Base-by-base conservation (phyloP, 2,113 vertebrate genomes). In the Paradoxurus hermaphroditus region DNA sequence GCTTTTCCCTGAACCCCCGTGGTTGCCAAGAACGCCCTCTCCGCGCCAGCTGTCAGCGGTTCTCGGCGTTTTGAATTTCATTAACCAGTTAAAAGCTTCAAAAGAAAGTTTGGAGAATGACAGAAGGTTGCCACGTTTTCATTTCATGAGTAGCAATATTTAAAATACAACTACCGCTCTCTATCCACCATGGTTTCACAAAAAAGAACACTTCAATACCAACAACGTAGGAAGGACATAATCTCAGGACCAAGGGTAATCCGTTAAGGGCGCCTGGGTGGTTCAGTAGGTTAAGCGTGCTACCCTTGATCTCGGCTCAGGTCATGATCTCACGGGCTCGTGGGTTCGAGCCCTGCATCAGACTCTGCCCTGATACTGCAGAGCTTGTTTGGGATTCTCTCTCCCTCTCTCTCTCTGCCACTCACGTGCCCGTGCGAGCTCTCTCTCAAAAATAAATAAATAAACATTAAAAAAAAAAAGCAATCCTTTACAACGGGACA, bases 211-310 rank as follows among this genome's bases (percentile, higher is more conserved):
- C 62, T 72, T 75, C 65, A 41, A 96, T 85, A 81, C 27, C 51
- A 46, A 90, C 67, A 53, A 94, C 84, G 68, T 44, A 79, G 46
- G 49, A 89, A 90, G 56, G 62, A 53, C 70, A 25, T 36, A 72
- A 86, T 95, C 93, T 87, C 62, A 73, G 89, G 81, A 94, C 78
- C 68, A 97, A 31, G 27, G 92, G 46, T 92, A 75, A 96, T 73
- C 90, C 53, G 96, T 95, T 84, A 51, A 5, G 51, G 51, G 7
- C 0, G 16, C 56, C 56, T 23, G 56, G 56, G 56, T 59, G 19
- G 21, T 21, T 23, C 56, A 23, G 7, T 59, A 19, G 7, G 56
- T 59, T 25, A 59, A 59, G 56, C 6, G 3, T 59, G 19, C 56
- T 23, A 59, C 19, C 9, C 56, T 53, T 53, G 21, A 23, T 59